Percentiles rank a stretch among this genome's conserved stretches.
Conservation (phyloP, 2,797 vertebrate genomes). For the Coregonus sp. region DNA sequence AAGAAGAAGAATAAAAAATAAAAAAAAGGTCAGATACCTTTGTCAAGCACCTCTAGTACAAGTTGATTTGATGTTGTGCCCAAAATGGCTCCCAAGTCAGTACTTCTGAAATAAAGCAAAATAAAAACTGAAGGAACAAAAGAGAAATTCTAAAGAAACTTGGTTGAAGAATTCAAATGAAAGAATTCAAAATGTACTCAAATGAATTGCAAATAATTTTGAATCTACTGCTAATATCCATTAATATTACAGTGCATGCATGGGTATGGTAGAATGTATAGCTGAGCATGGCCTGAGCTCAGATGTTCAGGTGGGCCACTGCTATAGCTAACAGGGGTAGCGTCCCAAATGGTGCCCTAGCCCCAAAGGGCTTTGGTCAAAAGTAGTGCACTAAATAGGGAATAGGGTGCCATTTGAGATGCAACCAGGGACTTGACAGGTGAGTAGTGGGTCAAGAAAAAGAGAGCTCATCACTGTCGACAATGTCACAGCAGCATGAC, state of each 20-base stretch:
- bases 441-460: conserved; percentile 2
- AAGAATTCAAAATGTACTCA: not conserved
- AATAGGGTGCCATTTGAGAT: not conserved
- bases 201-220: not conserved
- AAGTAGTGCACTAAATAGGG: not conserved
- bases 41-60: not conserved
- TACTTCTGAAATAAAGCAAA: not conserved
- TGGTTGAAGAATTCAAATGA: not conserved
- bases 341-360: not conserved
- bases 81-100: not conserved
- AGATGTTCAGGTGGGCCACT: too few species aligned
- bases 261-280: not conserved
- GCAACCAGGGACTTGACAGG: not conserved
- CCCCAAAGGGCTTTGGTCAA: not conserved
- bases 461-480: not conserved
- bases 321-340: not conserved
- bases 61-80: not conserved
- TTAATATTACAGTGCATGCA: not conserved
- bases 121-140: not conserved
- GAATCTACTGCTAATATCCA: not conserved
- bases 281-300: too few species aligned
- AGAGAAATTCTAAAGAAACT: not conserved
- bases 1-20: not conserved
- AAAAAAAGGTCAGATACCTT: not conserved
- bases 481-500: not conserved